Conservation (phyloP, 2,113 vertebrate species). For the Hippopotamus amphibius region DNA sequence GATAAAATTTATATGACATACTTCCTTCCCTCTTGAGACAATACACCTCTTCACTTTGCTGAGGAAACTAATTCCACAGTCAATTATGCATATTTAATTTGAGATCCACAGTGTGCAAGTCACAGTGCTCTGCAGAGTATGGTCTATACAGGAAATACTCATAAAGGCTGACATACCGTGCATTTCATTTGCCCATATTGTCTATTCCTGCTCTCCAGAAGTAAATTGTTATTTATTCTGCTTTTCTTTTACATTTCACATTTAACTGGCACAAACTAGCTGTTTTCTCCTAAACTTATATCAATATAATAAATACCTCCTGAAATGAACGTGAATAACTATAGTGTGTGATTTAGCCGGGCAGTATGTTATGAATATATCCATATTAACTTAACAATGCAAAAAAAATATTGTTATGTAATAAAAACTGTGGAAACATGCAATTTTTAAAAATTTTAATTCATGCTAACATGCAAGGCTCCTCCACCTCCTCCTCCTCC, state of each 20-base stretch:
- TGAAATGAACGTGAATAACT: neutral
- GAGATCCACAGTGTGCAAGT: neutral
- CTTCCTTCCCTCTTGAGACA: neutral
- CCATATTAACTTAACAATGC: constrained; percentile 2
- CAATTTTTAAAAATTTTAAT: constrained; percentile 75
- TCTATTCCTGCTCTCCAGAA: neutral
- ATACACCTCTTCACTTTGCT: neutral
- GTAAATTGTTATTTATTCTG: neutral
- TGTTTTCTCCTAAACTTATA: neutral
- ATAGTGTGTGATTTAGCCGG: neutral
- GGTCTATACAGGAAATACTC: too few species aligned
- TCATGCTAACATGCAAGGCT: constrained; percentile 88
- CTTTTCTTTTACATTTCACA: neutral
- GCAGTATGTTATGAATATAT: neutral
- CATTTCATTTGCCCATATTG: neutral
- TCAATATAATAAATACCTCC: too few species aligned
- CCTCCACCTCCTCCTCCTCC: constrained; percentile 64
- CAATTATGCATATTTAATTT: too few species aligned
- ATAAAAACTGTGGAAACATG: constrained; percentile 81
- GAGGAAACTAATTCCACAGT: neutral
- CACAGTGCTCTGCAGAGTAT: neutral
- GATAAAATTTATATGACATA: neutral
- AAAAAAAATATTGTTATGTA: constrained; percentile 14
- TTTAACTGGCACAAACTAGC: neutral
- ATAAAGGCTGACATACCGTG: neutral